phyloP scores from a whole-genome alignment of 2,797 vertebrate genomes.

The Salarias fasciatus region DNA sequence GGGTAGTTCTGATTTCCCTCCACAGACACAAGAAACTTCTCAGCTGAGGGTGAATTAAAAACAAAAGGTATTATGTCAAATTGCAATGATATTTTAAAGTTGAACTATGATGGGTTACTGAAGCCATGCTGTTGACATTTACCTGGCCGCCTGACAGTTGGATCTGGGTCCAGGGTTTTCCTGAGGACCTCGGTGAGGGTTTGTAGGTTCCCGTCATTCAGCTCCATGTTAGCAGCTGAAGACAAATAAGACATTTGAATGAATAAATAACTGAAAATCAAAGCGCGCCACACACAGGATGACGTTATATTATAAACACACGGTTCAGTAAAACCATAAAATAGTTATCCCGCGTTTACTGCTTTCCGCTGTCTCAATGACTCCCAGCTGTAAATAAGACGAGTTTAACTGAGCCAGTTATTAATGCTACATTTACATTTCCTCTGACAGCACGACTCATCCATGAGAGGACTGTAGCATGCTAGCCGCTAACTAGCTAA shows the following conservation, averaged over 20 bases:
- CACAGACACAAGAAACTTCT: conserved; percentile 97
- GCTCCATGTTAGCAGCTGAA: conserved; percentile 85
- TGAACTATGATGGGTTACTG: neutral
- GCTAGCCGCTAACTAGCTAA: too few species aligned
- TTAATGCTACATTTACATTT: too few species aligned
- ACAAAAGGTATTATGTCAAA: neutral
- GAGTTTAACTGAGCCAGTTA: too few species aligned
- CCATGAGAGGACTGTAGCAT: too few species aligned
- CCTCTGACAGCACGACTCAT: too few species aligned
- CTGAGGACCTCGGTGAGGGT: conserved; percentile 94
- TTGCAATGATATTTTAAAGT: neutral
- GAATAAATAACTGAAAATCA: too few species aligned
- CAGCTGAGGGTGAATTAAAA: conserved; percentile 83
- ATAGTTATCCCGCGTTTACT: too few species aligned
- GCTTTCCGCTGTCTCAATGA: too few species aligned
- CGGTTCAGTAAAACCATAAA: too few species aligned
- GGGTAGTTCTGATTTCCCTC: conserved; percentile 97
- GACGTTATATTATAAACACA: too few species aligned
- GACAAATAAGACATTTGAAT: neutral
- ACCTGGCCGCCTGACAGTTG: conserved; percentile 95
- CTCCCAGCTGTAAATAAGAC: too few species aligned
- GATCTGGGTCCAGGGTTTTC: conserved; percentile 97
- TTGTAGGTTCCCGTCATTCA: conserved; percentile 96
- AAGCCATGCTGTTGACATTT: neutral
- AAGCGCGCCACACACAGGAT: too few species aligned